Evolutionary conservation across 2,797 vertebrate genomes (phyloP).

Genomic region (Anguilla pacifica): DNA sequence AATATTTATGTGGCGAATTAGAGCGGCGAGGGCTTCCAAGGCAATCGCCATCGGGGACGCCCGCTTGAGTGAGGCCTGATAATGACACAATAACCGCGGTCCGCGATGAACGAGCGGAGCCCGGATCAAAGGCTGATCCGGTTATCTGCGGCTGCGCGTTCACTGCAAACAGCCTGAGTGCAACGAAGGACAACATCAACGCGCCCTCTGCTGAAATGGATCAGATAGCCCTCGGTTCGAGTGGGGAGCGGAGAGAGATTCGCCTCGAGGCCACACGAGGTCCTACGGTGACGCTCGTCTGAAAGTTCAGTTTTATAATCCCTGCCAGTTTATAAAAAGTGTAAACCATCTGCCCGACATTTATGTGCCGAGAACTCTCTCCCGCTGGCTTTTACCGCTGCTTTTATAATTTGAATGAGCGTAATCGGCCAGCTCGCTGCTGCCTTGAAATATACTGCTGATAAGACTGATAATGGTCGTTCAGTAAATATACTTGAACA

Average conservation of each 20-base stretch:
- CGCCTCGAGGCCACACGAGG: neutral
- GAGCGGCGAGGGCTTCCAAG: neutral
- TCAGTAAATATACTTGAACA: neutral
- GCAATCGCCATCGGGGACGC: neutral
- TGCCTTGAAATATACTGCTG: neutral
- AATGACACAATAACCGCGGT: neutral
- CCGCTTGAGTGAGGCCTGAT: neutral
- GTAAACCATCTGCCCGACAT: neutral
- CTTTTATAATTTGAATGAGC: neutral
- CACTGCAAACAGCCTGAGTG: neutral
- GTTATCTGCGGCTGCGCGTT: neutral
- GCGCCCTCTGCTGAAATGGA: slow-evolving; percentile 17
- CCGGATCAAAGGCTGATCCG: neutral
- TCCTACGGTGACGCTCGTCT: too few relatives aligned
- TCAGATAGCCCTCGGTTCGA: neutral
- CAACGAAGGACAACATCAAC: neutral
- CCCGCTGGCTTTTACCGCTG: neutral
- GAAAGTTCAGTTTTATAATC: neutral
- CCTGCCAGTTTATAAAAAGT: neutral
- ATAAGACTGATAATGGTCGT: neutral
- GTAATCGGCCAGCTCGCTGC: neutral
- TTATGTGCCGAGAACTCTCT: neutral
- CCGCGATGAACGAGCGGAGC: neutral
- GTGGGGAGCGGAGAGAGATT: neutral
- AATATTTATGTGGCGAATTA: slow-evolving; percentile 16